Evolutionary conservation across 2,113 vertebrate genomes (phyloP).

Genomic region (Calidris pugnax): DNA sequence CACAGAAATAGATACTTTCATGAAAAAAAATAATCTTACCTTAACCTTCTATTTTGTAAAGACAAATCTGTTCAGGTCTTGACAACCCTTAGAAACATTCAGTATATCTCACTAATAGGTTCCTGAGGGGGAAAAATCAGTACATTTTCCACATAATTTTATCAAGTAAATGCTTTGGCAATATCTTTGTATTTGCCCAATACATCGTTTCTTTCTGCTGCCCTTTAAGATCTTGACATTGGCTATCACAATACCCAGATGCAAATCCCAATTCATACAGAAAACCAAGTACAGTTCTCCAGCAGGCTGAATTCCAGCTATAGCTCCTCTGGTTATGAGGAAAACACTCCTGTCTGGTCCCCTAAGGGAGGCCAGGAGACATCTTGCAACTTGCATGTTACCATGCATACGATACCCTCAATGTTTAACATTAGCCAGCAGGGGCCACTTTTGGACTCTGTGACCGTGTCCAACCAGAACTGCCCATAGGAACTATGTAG

Average conservation of each 20-base stretch:
- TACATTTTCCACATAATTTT: neutral
- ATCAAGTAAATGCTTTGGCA: neutral
- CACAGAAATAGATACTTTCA: neutral
- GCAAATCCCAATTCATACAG: rapidly evolving
- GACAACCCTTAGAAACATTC: neutral
- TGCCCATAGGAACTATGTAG: neutral
- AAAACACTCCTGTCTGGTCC: neutral
- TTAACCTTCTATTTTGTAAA: neutral
- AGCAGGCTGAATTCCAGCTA: neutral
- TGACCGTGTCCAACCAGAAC: neutral
- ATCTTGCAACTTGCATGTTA: neutral
- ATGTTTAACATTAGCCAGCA: neutral
- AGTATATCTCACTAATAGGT: neutral
- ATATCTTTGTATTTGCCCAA: neutral
- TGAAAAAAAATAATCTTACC: neutral
- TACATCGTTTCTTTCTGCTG: neutral
- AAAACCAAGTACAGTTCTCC: neutral
- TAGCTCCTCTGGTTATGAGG: neutral
- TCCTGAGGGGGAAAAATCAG: neutral
- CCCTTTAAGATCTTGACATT: neutral
- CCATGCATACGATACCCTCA: neutral
- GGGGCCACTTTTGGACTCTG: no score
- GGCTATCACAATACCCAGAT: neutral
- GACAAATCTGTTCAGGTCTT: neutral
- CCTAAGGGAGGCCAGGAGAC: neutral